Evolutionary conservation across 2,797 vertebrate genomes (phyloP), one percentile per base, ranked within the genome.

Genomic region (Urophycis tenuis): DNA sequence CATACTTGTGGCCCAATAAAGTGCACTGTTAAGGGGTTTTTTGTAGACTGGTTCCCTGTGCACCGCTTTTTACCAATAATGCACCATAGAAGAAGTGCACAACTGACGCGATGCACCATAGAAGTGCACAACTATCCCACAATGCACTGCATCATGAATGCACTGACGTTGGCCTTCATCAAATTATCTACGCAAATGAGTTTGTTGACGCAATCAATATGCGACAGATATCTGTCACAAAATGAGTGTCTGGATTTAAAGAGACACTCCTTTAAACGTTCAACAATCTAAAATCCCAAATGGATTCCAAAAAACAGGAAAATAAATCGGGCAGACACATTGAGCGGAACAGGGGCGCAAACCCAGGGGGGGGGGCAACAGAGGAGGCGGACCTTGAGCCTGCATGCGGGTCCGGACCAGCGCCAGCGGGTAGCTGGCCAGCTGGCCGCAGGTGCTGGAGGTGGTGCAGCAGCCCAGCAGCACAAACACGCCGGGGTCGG

Each of bases 391-490:
- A 98, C 97, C 97, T 95, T 98, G 96, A 3, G 94, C 97, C 88
- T 99, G 97, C 97, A 99, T 99, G 25, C 96, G 95, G 22, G 97
- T 99, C 88, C 97, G 92, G 82, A 99, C 95, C 2, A 99, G 92
- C n/a, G 97, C 97, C 17, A 98, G 91, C 0, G 97, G 97, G 87
- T 99, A 98, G 88, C 96, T 98, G 81, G 97, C 93, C 71, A 98
- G 91, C 82, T 98, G 97, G 3, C 97, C 97, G 32, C 97, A 99
- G 0, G 97, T 98, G 86, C 97, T 98, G 74, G 97, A 98, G 14
- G 96, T 95, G 79, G 96, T 98, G 69, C 97, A 94, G 71, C 97
- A 98, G n/a, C 96, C 97, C 79, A 99, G 90, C 32, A 99, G 93
- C 74, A 99, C 97, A 19, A 98, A 97, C 75, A 99, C 95, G 0